Base-by-base conservation (phyloP, 1,140 invertebrate species). In the Colletes latitarsis region DNA sequence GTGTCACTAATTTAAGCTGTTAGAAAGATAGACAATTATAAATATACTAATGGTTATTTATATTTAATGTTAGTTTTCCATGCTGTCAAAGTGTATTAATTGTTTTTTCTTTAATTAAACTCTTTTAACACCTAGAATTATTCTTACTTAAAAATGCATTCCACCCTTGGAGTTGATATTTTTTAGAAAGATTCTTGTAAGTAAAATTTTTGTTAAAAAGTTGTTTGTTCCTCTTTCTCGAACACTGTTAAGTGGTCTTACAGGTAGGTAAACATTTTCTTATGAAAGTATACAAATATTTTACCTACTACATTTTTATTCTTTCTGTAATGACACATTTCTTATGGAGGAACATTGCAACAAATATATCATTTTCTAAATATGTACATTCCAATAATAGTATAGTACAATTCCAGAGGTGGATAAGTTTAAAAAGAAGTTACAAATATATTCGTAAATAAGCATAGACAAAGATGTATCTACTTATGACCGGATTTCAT, bases 301-400 rank as follows among this genome's bases (percentile, higher is more conserved):
- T 88, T 88, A 67, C 80, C 72, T 87, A 76, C 49, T 82, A 74
- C 78, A 84, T 69, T 80, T 84, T 83, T 73, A 30, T 72, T 69
- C 53, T 67, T 77, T 46, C 58, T 87, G 89, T 84, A 88, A 88
- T 89, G 91, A 93, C 92, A 91, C 92, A 93, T 92, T 93, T 93
- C 91, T 93, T 93, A 93, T 93, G 92, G 92, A 88, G 84, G 86
- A 88, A 87, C 83, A 88, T 88, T 87, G 86, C 88, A 88, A 86
- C 83, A 63, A 8, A 75, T 6, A 55, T 71, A 75, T 74, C 15
- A 39, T 14, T 69, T 41, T 49, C 1, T 19, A 71, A 71, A 46
- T 75, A 67, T 58, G 58, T 67, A 46, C 19, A 21, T 78, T 79
- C 66, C 4, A 68, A 30, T 41, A 84, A 68, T 68, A 57, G 62